Percentiles rank a stretch among this genome's conserved stretches.
Evolutionary conservation across 2,888 invertebrate genomes (phyloP).

Genomic region (Falcaria lacertinaria): DNA sequence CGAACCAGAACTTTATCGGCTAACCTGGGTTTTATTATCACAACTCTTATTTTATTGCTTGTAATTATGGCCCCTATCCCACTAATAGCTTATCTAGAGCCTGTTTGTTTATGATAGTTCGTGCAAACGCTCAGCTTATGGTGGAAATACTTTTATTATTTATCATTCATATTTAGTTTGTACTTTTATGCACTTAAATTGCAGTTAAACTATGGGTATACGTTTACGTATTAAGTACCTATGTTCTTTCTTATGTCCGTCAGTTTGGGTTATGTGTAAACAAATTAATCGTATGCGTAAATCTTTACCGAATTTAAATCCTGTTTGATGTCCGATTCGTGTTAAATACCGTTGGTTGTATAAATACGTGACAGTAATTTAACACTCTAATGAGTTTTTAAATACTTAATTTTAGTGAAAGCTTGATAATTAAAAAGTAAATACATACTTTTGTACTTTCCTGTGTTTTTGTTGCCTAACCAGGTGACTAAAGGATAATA

Average conservation of each 20-base stretch:
- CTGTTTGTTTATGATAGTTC: constrained; percentile 24
- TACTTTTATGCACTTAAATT: too few species aligned
- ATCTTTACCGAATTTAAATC: constrained; percentile 11
- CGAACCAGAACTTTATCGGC: constrained; percentile 27
- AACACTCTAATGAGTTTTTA: constrained; percentile 32
- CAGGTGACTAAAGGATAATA: too few species aligned
- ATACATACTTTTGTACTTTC: neutral
- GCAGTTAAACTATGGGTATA: too few species aligned
- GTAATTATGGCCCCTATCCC: constrained; percentile 19
- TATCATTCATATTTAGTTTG: constrained; percentile 32
- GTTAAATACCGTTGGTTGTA: constrained; percentile 15
- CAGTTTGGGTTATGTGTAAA: constrained; percentile 1
- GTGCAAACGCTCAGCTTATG: constrained; percentile 10
- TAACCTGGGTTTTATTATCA: constrained; percentile 17
- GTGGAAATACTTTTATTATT: constrained; percentile 33
- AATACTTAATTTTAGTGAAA: constrained; percentile 18
- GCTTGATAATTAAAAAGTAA: constrained; percentile 1
- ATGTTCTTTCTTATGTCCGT: neutral
- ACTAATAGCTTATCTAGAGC: constrained; percentile 16
- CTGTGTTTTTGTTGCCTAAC: too few species aligned
- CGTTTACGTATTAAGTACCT: neutral
- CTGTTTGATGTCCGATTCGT: constrained; percentile 12
- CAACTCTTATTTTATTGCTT: constrained; percentile 15
- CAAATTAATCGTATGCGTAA: constrained; percentile 4
- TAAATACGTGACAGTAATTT: constrained; percentile 17